Percentiles rank a stretch among this genome's conserved stretches.
phyloP scores from a whole-genome alignment of 2,113 vertebrate species.

The Hypocryptadius cinnamomeus region DNA sequence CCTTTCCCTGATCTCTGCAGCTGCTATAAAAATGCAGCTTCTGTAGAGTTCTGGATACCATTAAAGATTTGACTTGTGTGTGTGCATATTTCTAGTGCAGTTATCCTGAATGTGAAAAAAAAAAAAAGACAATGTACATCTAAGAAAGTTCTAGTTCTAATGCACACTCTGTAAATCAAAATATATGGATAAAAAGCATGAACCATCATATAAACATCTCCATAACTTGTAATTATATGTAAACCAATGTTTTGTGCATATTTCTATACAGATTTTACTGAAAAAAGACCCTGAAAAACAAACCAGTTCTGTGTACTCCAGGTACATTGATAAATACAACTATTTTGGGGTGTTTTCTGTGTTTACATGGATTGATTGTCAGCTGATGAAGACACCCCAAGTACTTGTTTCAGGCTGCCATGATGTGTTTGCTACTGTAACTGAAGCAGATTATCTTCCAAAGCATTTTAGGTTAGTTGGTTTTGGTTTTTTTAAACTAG shows the following conservation, averaged over 20 bases:
- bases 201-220: constrained; percentile 7
- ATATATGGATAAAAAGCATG: constrained; percentile 20
- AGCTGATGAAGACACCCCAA: constrained; percentile 9
- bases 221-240: constrained; percentile 25
- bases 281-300: background rate
- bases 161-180: constrained; percentile 40
- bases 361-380: constrained; percentile 33
- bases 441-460: constrained; percentile 48
- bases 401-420: constrained; percentile 37
- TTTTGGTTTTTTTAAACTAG: constrained; percentile 21
- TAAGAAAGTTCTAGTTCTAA: background rate
- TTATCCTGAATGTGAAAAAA: background rate
- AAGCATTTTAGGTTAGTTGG: constrained; percentile 39
- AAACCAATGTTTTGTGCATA: constrained; percentile 53
- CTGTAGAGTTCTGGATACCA: constrained; percentile 21
- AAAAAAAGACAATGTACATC: background rate
- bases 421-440: constrained; percentile 58
- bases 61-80: background rate
- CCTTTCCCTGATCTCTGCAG: constrained; percentile 49
- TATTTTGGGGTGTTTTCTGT: constrained; percentile 27
- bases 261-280: constrained; percentile 29
- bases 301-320: background rate
- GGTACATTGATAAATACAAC: background rate
- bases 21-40: background rate
- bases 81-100: constrained; percentile 20